These are phyloP conservation scores for Cerceris rybyensis DNA, from an alignment of 2,888 invertebrate genomes.

Conservation along the genomic window DNA sequence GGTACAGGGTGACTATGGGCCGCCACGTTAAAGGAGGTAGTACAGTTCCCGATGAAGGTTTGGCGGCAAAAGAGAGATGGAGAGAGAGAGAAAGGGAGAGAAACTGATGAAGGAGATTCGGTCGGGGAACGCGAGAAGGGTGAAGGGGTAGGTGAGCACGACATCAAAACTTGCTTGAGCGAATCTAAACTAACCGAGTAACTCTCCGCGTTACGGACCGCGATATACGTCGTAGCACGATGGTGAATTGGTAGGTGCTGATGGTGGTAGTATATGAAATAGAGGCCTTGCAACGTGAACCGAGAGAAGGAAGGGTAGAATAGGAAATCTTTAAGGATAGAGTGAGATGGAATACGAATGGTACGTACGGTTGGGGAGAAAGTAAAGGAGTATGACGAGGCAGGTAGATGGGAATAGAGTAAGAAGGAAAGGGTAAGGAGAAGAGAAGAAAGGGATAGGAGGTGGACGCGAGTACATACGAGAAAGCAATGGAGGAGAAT, in stretches of 20 bases:
- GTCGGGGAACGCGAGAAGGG: constrained; percentile 46
- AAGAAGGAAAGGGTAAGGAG: constrained; percentile 8
- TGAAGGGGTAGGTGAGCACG: constrained; percentile 64
- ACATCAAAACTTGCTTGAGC: constrained; percentile 78
- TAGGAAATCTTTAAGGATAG: constrained; percentile 4
- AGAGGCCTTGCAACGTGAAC: constrained; percentile 36
- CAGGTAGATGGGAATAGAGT: constrained; percentile 15
- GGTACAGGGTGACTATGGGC: constrained; percentile 41
- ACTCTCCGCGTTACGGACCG: constrained; percentile 71
- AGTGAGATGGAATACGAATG: constrained; percentile 6
- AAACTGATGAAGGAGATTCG: constrained; percentile 56
- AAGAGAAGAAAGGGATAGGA: constrained; percentile 27
- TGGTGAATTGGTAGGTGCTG: constrained; percentile 60
- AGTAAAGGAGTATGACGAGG: constrained; percentile 16
- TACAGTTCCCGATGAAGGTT: constrained; percentile 51
- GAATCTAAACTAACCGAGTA: constrained; percentile 79
- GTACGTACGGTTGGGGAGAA: constrained; percentile 13
- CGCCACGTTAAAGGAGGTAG: not conserved
- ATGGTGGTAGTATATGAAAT: constrained; percentile 53
- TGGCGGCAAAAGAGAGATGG: constrained; percentile 36
- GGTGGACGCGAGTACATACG: constrained; percentile 15
- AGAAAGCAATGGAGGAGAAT: constrained; percentile 57
- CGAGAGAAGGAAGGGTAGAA: constrained; percentile 8
- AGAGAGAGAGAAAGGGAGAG: constrained; percentile 37
- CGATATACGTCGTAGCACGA: constrained; percentile 60